Evolutionary conservation across 1,140 invertebrate species (phyloP), one percentile per base, ranked within the genome.

Genomic region (Eciton burchellii): DNA sequence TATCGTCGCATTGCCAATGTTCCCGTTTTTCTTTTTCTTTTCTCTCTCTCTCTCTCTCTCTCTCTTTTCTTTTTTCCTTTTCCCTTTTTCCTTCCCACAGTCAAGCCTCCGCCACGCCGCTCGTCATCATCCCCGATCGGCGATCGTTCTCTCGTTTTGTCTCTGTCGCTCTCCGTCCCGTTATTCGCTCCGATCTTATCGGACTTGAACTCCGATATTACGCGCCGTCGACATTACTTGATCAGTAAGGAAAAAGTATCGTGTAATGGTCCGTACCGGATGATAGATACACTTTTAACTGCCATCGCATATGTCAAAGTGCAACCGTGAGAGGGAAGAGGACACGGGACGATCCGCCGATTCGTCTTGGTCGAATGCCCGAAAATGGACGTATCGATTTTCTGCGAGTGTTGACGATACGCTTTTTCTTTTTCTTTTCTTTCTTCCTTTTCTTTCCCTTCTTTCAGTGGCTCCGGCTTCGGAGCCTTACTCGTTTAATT

Each of bases 1-100:
- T 89, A 89, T 88, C 86, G 76, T 84, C 85, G 88, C 87, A 88
- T 89, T 83, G 79, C 83, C 83, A 87, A 84, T 84, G 86, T 60
- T 85, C 57, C 74, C 52, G 29, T 73, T 74, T 79, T 83, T 84
- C 56, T n/a, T 43, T 72, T 56, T 21, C 29, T 49, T 21, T 3
- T 65, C 57, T 11, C 26, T 35, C 1, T 63, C 6, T 66, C 63
- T 60, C 14, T 16, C 52, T 52, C 19, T 73, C 4, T 19, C 35
- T n/a, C 8, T 14, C 19, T 1, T 56, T 11, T 14, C 12, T 19
- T 12, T 41, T 43, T 26, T 9, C 35, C 3, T 45, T 0, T 0
- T 14, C 35, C 19, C n/a, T n/a, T 35, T 35, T 35, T 35, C 35
- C 35, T 35, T 35, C 35, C 35, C 35, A 35, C 35, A 35, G 6